Percentiles rank a stretch among this genome's conserved stretches.
These are phyloP conservation scores for Metridium senile DNA, from an alignment of 92 coral and sea anemone species.

Conservation along the genomic window DNA sequence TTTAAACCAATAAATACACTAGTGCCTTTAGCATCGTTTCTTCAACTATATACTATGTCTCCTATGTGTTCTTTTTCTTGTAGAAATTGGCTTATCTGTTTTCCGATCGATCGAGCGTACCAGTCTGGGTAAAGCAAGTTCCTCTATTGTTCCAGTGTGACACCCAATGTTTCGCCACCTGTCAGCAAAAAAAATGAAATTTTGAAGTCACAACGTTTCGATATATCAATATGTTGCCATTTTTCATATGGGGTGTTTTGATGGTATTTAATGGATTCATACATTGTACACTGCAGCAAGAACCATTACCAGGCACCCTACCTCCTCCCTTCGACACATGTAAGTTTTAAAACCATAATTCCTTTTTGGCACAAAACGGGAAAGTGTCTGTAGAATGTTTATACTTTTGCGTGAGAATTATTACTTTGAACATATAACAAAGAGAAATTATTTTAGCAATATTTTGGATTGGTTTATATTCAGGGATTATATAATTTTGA, in stretches of 20 bases:
- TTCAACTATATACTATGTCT: too few relatives aligned
- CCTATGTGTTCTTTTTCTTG: not conserved
- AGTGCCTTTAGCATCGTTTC: too few relatives aligned
- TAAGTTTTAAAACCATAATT: not conserved
- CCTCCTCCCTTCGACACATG: conserved; percentile 1
- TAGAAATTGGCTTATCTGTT: not conserved
- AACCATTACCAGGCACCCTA: not conserved
- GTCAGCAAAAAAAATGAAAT: not conserved
- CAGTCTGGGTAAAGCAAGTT: not conserved
- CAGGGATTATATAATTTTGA: too few relatives aligned
- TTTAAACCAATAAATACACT: too few relatives aligned
- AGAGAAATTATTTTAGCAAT: too few relatives aligned
- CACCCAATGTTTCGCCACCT: not conserved
- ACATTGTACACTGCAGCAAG: not conserved
- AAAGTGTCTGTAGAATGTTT: not conserved
- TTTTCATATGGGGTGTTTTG: not conserved
- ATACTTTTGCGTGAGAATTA: too few relatives aligned
- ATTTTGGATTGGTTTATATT: too few relatives aligned
- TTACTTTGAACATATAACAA: too few relatives aligned
- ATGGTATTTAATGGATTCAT: not conserved
- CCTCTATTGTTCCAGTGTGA: not conserved
- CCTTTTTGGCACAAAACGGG: not conserved
- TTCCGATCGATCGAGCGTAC: not conserved
- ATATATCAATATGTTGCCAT: not conserved
- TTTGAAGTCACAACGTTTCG: not conserved